Evolutionary conservation across 2,797 vertebrate genomes (phyloP).

Genomic region (Labeo calbasu): DNA sequence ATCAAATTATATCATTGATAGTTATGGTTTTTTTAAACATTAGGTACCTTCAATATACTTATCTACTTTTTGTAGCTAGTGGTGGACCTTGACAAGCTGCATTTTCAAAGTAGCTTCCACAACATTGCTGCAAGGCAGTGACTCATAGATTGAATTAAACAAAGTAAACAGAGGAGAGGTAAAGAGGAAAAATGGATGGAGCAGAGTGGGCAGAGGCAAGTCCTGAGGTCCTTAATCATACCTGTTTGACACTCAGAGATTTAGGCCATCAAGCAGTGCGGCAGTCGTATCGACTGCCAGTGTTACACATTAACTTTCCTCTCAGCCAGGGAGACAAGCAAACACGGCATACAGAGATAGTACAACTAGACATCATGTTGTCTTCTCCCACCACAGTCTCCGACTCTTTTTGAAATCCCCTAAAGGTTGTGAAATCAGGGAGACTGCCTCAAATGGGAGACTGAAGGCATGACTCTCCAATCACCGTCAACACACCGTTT

Average conservation of each 20-base stretch:
- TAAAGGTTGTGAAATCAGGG: conserved; percentile 7
- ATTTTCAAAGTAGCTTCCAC: conserved; percentile 13
- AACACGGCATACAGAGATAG: conserved; percentile 48
- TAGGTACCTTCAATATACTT: neutral
- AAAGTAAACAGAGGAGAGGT: conserved; percentile 70
- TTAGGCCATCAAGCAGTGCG: conserved; percentile 75
- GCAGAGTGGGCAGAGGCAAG: conserved; percentile 73
- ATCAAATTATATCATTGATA: neutral
- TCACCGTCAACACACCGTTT: conserved; percentile 64
- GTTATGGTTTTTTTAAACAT: neutral
- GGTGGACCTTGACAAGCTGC: neutral
- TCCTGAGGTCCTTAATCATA: conserved; percentile 83
- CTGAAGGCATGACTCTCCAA: conserved; percentile 64
- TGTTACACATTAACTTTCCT: conserved; percentile 81
- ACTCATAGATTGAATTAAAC: conserved; percentile 77
- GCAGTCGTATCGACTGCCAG: conserved; percentile 77
- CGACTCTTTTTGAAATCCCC: conserved; percentile 1
- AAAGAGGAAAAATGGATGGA: conserved; percentile 59
- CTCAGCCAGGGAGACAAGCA: conserved; percentile 42
- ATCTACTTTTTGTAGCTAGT: neutral
- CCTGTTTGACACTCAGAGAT: conserved; percentile 82
- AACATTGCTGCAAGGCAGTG: conserved; percentile 63
- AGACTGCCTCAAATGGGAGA: neutral
- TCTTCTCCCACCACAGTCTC: conserved; percentile 38
- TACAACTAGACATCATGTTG: conserved; percentile 46